A percentile compares a stretch with the other conserved stretches of the same genome.
These are phyloP conservation scores for Heterodera carotae DNA, from an alignment of 1,140 invertebrate species.

Conservation along the genomic window DNA sequence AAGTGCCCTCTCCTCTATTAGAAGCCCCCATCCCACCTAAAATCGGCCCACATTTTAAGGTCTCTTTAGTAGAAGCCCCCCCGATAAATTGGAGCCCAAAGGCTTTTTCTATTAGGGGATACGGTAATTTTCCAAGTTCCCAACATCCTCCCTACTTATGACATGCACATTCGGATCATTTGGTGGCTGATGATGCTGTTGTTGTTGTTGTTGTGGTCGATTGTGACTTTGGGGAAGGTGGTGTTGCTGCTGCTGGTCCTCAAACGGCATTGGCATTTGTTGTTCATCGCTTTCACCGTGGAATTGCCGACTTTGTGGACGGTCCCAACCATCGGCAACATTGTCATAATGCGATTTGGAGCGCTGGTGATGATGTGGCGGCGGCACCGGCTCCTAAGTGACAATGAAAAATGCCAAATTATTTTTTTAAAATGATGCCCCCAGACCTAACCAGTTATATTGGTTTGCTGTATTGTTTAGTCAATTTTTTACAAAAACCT, in stretches of 20 bases:
- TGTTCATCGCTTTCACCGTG: not conserved
- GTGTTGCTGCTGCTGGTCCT: not conserved
- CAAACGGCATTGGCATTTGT: not conserved
- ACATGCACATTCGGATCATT: conserved; percentile 18
- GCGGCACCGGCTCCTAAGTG: not conserved
- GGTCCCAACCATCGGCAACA: not conserved
- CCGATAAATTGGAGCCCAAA: too few relatives aligned
- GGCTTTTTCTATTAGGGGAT: not conserved
- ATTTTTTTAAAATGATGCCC: too few relatives aligned
- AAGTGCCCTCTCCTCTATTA: too few relatives aligned
- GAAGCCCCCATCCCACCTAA: too few relatives aligned
- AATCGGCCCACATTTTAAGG: too few relatives aligned
- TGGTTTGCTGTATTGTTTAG: too few relatives aligned
- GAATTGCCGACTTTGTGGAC: not conserved
- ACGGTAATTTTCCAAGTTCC: not conserved
- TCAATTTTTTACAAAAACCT: too few relatives aligned
- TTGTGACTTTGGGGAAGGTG: not conserved
- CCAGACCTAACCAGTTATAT: too few relatives aligned
- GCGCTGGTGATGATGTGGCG: not conserved
- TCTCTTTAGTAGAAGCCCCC: too few relatives aligned
- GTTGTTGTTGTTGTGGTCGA: not conserved
- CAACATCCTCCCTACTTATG: not conserved
- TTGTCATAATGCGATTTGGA: conserved; percentile 13
- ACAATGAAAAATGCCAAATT: not conserved
- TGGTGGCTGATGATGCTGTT: not conserved